Evolutionary conservation across 2,888 invertebrate species (phyloP), one percentile per base, ranked within the genome.

Genomic region (Drosophila cracens): DNA sequence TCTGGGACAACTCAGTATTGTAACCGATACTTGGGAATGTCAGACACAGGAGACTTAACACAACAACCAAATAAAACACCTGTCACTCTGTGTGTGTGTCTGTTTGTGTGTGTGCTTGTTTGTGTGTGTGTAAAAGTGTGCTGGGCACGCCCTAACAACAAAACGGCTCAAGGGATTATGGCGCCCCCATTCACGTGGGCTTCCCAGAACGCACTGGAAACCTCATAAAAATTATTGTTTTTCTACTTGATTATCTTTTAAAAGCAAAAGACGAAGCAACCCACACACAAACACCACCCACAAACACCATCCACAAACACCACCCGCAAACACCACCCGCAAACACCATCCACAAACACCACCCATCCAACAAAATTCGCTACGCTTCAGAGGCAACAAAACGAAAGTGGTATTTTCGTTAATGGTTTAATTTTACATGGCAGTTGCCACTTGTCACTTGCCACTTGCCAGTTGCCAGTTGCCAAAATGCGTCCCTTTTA

Each of bases 191-290:
- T 8, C 21, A n/a, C 65, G 54, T 52, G 77, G 83, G 81, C 71
- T 72, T 75, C 61, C 52, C 56, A 74, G 74, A 29, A n/a, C 18
- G n/a, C 74, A 63, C 46, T 76, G 72, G 91, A 90, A 91, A 83
- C 88, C 87, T 70, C 88, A 87, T 90, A 90, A 92, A 91, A 82
- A 79, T 90, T 90, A 86, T 90, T 91, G 89, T 91, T 91, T 90
- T 91, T 92, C 88, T 86, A 86, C 86, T 87, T 90, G 88, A 91
- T 90, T 91, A 91, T 90, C 81, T 83, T 81, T 86, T 61, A 82
- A 87, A 89, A 80, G 82, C 70, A 54, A 71, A 72, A 64, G 56
- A 27, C 25, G 40, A n/a, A 29, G 7, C n/a, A 27, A 21, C 0
- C 53, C 13, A 13, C 59, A 16, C 16, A 46, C 38, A 36, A 36